These are phyloP conservation scores for Melipona quadrifasciata DNA, from an alignment of 1,140 invertebrate species.

Conservation along the genomic window DNA sequence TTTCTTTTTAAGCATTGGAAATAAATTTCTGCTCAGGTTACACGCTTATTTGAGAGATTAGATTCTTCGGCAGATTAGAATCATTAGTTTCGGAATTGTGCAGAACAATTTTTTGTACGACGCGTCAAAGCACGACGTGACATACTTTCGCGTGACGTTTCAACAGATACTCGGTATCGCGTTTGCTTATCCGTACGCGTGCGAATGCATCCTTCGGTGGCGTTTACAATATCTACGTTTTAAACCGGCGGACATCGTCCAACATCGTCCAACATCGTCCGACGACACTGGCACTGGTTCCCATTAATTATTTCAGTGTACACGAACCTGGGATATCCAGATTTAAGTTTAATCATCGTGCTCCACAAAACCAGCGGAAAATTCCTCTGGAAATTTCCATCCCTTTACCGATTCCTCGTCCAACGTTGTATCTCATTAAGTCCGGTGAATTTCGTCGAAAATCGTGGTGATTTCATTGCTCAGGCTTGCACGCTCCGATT, in stretches of 20 bases:
- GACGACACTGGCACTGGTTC: too few relatives aligned
- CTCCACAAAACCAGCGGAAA: background rate
- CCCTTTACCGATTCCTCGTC: background rate
- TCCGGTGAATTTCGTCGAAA: background rate
- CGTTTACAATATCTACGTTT: background rate
- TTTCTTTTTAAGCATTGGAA: too few relatives aligned
- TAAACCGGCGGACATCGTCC: background rate
- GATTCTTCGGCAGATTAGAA: too few relatives aligned
- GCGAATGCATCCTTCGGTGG: background rate
- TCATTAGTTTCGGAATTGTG: too few relatives aligned
- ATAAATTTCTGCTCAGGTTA: too few relatives aligned
- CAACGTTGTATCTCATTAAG: background rate
- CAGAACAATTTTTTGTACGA: too few relatives aligned
- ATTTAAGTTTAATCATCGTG: background rate
- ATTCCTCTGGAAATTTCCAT: background rate
- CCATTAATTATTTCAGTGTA: background rate
- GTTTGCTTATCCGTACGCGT: background rate
- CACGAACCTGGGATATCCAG: background rate
- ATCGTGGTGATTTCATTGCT: background rate
- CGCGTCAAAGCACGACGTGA: background rate
- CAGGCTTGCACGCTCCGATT: background rate
- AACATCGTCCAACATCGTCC: too few relatives aligned
- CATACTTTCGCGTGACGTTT: slow-evolving; percentile 5
- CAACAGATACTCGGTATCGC: slow-evolving; percentile 19
- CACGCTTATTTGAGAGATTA: too few relatives aligned